phyloP scores from a whole-genome alignment of 1,140 invertebrate genomes.

The Copidosoma floridanum region DNA sequence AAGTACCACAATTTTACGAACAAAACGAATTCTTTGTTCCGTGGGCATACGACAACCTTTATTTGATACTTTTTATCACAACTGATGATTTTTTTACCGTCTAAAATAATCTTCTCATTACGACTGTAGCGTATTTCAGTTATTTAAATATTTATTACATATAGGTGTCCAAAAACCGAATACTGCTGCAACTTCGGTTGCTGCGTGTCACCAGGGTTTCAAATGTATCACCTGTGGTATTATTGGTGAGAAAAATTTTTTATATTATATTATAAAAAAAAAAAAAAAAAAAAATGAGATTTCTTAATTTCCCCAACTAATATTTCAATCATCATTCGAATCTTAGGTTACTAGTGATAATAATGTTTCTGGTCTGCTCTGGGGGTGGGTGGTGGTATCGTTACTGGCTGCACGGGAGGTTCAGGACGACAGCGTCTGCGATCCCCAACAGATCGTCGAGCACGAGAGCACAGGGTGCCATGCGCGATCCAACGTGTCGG shows the following conservation, averaged over 20 bases:
- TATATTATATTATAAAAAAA: not conserved
- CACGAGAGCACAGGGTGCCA: constrained; percentile 40
- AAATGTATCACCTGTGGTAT: constrained; percentile 59
- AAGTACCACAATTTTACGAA: too few species aligned
- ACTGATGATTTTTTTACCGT: too few species aligned
- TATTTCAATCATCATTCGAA: constrained; percentile 16
- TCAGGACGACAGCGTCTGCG: constrained; percentile 44
- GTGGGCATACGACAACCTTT: too few species aligned
- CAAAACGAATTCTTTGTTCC: too few species aligned
- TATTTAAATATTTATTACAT: constrained; percentile 25
- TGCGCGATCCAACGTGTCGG: constrained; percentile 45
- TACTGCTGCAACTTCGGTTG: constrained; percentile 58
- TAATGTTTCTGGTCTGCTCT: constrained; percentile 59
- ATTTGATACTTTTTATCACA: too few species aligned
- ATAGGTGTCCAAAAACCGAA: constrained; percentile 55
- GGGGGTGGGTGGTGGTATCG: constrained; percentile 60
- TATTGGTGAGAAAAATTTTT: constrained; percentile 45
- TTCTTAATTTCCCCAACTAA: constrained; percentile 16
- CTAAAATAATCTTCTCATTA: too few species aligned
- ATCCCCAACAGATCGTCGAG: constrained; percentile 44
- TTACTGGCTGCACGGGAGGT: constrained; percentile 56
- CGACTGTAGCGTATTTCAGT: constrained; percentile 10
- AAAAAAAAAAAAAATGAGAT: not conserved
- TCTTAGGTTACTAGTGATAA: constrained; percentile 56
- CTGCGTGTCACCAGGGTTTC: constrained; percentile 54